A percentile compares a stretch with the other conserved stretches of the same genome.
Conservation (phyloP, 2,888 invertebrate genomes). For the Heliconius aoede region DNA sequence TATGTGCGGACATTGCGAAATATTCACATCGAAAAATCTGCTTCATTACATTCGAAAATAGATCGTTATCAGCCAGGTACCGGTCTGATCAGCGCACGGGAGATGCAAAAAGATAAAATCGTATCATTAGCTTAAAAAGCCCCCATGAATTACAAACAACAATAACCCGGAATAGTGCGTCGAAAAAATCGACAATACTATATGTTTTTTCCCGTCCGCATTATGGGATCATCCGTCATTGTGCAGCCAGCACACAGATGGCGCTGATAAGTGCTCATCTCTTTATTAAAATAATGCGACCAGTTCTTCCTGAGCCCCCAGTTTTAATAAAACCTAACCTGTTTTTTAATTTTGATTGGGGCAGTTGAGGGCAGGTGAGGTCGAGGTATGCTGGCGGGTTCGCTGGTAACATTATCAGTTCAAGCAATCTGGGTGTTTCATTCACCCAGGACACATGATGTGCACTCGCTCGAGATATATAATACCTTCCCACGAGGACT, state of each 20-base stretch:
- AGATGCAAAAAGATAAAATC: constrained; percentile 74
- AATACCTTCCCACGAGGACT: constrained; percentile 80
- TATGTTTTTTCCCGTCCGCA: constrained; percentile 71
- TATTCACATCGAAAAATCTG: constrained; percentile 39
- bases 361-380: constrained; percentile 54
- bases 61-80: constrained; percentile 47
- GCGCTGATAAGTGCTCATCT: constrained; percentile 76
- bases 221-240: constrained; percentile 82
- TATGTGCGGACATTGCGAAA: constrained; percentile 11
- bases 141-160: constrained; percentile 79
- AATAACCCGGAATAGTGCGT: constrained; percentile 71
- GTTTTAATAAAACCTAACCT: constrained; percentile 42
- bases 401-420: constrained; percentile 63
- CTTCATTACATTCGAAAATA: constrained; percentile 35
- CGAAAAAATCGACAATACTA: constrained; percentile 70
- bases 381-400: constrained; percentile 57
- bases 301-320: constrained; percentile 57
- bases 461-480: constrained; percentile 73
- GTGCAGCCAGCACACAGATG: constrained; percentile 73
- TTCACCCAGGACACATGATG: constrained; percentile 66
- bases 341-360: constrained; percentile 31
- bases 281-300: constrained; percentile 74
- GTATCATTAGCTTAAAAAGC: constrained; percentile 83
- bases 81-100: constrained; percentile 48
- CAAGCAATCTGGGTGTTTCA: constrained; percentile 67